A percentile compares a stretch with the other conserved stretches of the same genome.
Conservation (phyloP, 2,113 vertebrate species). For the Hylia prasina region DNA sequence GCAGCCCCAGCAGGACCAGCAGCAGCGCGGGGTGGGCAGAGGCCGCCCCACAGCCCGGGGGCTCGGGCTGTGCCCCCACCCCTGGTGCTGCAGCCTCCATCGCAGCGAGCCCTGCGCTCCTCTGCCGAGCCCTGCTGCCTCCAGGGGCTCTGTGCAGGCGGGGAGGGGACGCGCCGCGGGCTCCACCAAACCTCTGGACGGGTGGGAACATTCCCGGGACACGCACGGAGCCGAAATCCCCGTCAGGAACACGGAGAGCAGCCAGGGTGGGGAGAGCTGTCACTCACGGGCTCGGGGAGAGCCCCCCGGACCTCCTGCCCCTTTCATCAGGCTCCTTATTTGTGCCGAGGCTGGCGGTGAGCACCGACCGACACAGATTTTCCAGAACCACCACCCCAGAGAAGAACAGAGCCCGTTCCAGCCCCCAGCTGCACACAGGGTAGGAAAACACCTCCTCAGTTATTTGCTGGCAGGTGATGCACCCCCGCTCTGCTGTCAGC, state of each 20-base stretch:
- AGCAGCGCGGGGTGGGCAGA: fast-evolving
- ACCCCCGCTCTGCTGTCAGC: not conserved
- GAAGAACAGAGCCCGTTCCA: not conserved
- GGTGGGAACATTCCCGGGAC: not conserved
- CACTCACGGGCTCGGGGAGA: not conserved
- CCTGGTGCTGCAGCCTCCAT: not conserved
- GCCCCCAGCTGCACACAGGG: not conserved
- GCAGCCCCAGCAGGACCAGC: constrained; percentile 16
- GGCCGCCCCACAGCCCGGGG: not conserved
- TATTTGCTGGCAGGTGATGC: not conserved
- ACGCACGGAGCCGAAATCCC: not conserved
- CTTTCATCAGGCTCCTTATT: not conserved
- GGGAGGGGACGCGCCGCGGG: not conserved
- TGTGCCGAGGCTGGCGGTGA: fast-evolving
- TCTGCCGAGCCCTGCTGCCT: fast-evolving
- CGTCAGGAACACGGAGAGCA: fast-evolving
- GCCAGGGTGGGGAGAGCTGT: not conserved
- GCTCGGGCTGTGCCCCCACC: fast-evolving
- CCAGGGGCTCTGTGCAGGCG: not conserved
- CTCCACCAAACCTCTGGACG: not conserved
- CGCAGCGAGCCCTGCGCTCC: not conserved
- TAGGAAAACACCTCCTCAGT: not conserved
- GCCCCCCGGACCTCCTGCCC: not conserved
- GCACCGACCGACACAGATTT: not conserved
- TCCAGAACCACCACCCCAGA: not conserved